Percentiles rank a stretch among this genome's conserved stretches.
Conservation (phyloP, 1,140 invertebrate genomes). For the Heliconius himera region DNA sequence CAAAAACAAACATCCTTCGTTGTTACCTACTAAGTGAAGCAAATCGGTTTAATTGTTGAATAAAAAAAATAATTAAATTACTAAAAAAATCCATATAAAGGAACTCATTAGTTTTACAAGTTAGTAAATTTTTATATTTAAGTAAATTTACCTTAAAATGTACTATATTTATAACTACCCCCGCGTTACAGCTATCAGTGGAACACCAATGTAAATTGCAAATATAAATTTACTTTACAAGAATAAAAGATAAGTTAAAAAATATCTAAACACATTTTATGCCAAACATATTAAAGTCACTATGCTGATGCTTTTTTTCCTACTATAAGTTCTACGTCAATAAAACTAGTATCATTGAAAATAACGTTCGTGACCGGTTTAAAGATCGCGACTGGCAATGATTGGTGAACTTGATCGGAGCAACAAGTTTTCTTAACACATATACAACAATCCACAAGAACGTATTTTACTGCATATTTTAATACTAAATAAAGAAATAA, state of each 20-base stretch:
- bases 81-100: no score
- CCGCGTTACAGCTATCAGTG: no score
- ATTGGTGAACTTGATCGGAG: constrained; percentile 39
- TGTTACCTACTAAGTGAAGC: neutral
- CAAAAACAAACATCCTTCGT: neutral
- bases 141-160: no score
- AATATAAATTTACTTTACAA: neutral
- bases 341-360: constrained; percentile 26
- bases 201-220: no score
- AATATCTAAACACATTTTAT: neutral
- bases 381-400: constrained; percentile 38
- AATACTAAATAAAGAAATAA: neutral
- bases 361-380: constrained; percentile 36
- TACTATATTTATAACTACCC: no score
- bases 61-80: neutral
- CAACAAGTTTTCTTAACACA: constrained; percentile 18
- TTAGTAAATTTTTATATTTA: no score
- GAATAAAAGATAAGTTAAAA: neutral
- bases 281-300: neutral
- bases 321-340: neutral
- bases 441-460: neutral
- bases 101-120: no score
- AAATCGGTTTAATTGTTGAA: neutral
- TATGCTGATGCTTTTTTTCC: neutral
- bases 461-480: neutral